Conservation (phyloP, 2,113 vertebrate genomes). For the Onychostoma macrolepis region DNA sequence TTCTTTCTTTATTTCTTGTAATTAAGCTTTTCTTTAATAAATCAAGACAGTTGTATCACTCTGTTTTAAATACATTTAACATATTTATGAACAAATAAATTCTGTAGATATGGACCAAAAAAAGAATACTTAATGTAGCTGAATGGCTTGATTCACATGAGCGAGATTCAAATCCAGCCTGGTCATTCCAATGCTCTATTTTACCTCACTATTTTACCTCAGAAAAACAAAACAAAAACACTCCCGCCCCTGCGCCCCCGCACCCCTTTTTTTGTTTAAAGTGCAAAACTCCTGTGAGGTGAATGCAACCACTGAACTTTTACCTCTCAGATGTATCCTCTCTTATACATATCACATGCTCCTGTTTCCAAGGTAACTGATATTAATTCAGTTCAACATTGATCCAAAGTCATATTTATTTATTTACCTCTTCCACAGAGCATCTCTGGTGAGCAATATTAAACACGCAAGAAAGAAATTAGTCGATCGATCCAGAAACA, state of each 20-base stretch:
- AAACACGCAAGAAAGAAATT: constrained; percentile 35
- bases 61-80: neutral
- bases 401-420: constrained; percentile 63
- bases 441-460: constrained; percentile 48
- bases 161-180: neutral
- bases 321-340: constrained; percentile 19
- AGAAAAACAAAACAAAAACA: too few species aligned
- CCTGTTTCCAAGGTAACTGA: constrained; percentile 63
- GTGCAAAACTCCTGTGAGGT: neutral
- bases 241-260: too few species aligned
- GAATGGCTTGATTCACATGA: too few species aligned
- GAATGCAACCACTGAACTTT: constrained; percentile 36
- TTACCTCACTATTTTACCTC: too few species aligned
- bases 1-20: neutral
- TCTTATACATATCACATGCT: constrained; percentile 34
- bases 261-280: too few species aligned
- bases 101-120: neutral
- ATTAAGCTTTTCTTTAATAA: neutral
- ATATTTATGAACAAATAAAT: neutral
- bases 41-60: neutral
- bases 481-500: constrained; percentile 40
- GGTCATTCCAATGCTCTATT: neutral
- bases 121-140: too few species aligned
- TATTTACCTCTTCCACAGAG: constrained; percentile 45
- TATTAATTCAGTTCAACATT: constrained; percentile 58